Base-by-base conservation (phyloP, 2,113 vertebrate species). In the Diadophis punctatus region DNA sequence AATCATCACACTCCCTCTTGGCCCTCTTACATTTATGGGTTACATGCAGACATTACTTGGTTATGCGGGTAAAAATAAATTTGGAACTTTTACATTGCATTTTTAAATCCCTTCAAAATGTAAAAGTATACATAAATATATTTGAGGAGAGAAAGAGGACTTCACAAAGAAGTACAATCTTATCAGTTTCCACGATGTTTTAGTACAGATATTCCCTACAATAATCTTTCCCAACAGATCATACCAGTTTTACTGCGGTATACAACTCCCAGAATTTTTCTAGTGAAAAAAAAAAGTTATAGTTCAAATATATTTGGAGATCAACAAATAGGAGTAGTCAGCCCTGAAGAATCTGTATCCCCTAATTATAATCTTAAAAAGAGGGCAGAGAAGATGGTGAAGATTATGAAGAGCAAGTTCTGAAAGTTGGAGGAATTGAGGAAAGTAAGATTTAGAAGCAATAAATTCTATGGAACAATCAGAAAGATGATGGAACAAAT, bases 41-140 rank as follows among this genome's bases (percentile, higher is more conserved):
- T 90, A 94, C 93, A 94, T 22, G 92, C 90, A 95, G 90, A n/a
- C 86, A 91, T 90, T 16, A 3, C 46, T 93, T 90, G 90, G 89
- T 90, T 87, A 60, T 88, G 1, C 4, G 89, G 58, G n/a, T 94
- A 90, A 90, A 95, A 95, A 90, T 51, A 53, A 88, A 48, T 63
- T 93, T 92, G 55, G 63, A 68, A 94, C 30, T 88, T 93, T 52
- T 91, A 43, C 90, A 53, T 94, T 95, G 89, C 89, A 88, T 94
- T 93, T 74, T 95, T 94, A 94, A 90, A 92, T 56, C 84, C 46
- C 5, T 93, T 87, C 80, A 23, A 89, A 91, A 93, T 95, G 56
- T n/a, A 52, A 60, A 93, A 92, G 53, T 96, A 86, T 74, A 52
- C 22, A 51, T 14, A 20, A 53, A n/a, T 53, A 39, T 53, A 34